phyloP scores from a whole-genome alignment of 2,113 vertebrate genomes.

The Bos taurus region DNA sequence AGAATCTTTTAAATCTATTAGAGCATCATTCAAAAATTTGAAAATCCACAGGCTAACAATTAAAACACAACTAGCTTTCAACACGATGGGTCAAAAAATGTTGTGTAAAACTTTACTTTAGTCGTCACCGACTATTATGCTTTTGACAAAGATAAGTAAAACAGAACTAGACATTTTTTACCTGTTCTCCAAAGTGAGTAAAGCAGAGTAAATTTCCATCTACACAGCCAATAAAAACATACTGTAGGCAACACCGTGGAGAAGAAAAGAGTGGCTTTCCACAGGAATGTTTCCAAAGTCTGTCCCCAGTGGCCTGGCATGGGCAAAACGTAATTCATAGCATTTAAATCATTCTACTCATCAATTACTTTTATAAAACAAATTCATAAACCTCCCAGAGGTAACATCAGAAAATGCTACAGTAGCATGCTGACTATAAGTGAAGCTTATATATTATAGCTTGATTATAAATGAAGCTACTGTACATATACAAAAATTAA shows the following conservation, averaged over 20 bases:
- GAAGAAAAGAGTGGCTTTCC: slow-evolving; percentile 94
- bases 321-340: slow-evolving; percentile 7
- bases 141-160: background rate
- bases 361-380: background rate
- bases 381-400: background rate
- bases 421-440: background rate
- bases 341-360: background rate
- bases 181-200: slow-evolving; percentile 87
- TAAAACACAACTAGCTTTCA: background rate
- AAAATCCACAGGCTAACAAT: background rate
- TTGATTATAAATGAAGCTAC: background rate
- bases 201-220: slow-evolving; percentile 89
- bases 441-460: background rate
- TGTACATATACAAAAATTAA: background rate
- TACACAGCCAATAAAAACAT: slow-evolving; percentile 89
- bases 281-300: slow-evolving; percentile 85
- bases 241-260: slow-evolving; percentile 80
- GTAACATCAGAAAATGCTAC: background rate
- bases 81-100: background rate
- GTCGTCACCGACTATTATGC: background rate
- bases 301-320: slow-evolving; percentile 82
- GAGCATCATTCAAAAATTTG: background rate
- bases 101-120: slow-evolving; percentile 4
- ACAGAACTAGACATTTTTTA: slow-evolving; percentile 59
- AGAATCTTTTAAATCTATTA: background rate